Conservation (phyloP, 2,113 vertebrate genomes). For the Peromyscus maniculatus region DNA sequence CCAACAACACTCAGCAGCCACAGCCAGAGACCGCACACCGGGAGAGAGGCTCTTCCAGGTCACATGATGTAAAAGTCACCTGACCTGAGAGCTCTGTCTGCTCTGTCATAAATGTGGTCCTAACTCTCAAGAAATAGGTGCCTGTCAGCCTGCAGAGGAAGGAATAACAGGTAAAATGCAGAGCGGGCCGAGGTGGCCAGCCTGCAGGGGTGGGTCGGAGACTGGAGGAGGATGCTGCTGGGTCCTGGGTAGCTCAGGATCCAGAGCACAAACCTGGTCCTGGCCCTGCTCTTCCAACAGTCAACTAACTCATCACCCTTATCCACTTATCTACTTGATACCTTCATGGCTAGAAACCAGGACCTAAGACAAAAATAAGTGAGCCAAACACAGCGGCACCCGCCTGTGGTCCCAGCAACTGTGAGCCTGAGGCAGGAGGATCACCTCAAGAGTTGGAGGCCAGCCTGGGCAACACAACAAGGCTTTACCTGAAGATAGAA, state of each 20-base stretch:
- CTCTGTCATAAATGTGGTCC: background rate
- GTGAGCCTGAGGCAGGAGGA: background rate
- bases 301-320: rapidly evolving
- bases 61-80: background rate
- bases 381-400: no score
- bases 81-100: background rate
- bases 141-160: background rate
- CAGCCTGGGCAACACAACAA: background rate
- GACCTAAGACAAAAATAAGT: background rate
- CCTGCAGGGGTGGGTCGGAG: rapidly evolving
- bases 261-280: background rate
- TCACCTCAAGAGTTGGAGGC: background rate
- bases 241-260: no score
- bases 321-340: no score
- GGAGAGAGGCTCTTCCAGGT: background rate
- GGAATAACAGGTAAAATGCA: background rate
- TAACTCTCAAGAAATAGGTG: background rate
- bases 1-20: rapidly evolving
- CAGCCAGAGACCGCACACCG: no score
- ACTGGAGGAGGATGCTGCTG: background rate
- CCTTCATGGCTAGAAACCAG: no score
- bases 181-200: no score
- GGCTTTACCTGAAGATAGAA: background rate
- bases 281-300: background rate
- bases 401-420: background rate